Base-by-base conservation (phyloP, 2,888 invertebrate species). In the Meteorus colon region DNA sequence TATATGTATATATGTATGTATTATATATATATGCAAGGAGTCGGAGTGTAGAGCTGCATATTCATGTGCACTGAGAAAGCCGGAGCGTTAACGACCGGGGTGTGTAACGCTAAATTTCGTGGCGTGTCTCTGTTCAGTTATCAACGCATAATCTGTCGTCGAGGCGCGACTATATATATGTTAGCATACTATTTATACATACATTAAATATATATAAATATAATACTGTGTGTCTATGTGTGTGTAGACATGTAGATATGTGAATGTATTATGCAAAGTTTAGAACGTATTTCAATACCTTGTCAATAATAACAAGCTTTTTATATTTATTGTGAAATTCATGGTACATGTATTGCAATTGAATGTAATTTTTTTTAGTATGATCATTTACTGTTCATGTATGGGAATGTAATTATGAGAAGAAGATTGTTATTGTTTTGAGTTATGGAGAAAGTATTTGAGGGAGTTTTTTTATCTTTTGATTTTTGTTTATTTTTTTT, bases 21-120 rank as follows among this genome's bases (percentile, higher is more conserved):
- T 29, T 59, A 74, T 29, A 63, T 37, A 59, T 31, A 62, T 65
- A 59, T 66, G 24, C 34, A 63, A 41, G 31, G 70, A 67, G 31
- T 71, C 74, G 72, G 74, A 76, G 75, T 60, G 65, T 67, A 6
- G 76, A 68, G 78, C 78, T 81, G 81, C 80, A 80, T 81, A 80
- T 81, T 81, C 79, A 80, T 79, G 79, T 75, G 78, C 78, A 73
- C 74, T 66, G 79, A 77, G 69, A 73, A 74, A 75, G 78, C 77
- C 72, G 75, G 70, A 77, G 79, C 80, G 79, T 81, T 79, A 81
- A 81, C 79, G 80, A 80, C 79, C 81, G 77, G 79, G 81, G 78
- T 77, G 80, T 80, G 81, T 81, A 81, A 79, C 80, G 80, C 79
- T 81, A 78, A 81, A 80, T 81, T 81, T 81, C 77, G 81, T 80